Evolutionary conservation across 2,888 invertebrate genomes (phyloP).

Genomic region (Noctua janthina): DNA sequence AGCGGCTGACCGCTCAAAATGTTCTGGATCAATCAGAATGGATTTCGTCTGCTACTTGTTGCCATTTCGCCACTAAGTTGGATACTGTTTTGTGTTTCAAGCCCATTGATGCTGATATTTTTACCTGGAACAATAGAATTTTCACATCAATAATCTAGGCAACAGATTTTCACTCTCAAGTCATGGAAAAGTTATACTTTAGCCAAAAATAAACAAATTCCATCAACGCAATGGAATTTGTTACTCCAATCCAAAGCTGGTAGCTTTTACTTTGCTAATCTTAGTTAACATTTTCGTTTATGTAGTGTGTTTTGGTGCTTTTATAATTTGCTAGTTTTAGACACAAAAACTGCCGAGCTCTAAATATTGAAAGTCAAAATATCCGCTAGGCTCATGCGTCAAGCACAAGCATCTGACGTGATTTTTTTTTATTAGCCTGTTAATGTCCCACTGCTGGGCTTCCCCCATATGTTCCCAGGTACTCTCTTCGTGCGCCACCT

Average conservation of each 20-base stretch:
- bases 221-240: background rate
- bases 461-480: no score
- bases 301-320: background rate
- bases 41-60: constrained; percentile 91
- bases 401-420: no score
- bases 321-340: no score
- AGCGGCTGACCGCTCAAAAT: constrained; percentile 28
- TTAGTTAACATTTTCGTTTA: background rate
- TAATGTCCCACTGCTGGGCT: no score
- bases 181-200: background rate
- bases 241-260: background rate
- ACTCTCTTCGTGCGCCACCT: no score
- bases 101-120: constrained; percentile 84
- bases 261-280: background rate
- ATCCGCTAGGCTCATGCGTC: no score
- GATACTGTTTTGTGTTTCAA: constrained; percentile 92
- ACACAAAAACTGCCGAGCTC: no score
- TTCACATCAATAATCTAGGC: background rate
- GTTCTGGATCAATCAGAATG: constrained; percentile 77
- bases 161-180: background rate
- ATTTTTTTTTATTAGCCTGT: no score
- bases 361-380: no score
- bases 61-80: constrained; percentile 92
- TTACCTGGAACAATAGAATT: constrained; percentile 77
- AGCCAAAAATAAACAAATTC: background rate